Conservation (phyloP, 2,113 vertebrate genomes). For the Diadophis punctatus region DNA sequence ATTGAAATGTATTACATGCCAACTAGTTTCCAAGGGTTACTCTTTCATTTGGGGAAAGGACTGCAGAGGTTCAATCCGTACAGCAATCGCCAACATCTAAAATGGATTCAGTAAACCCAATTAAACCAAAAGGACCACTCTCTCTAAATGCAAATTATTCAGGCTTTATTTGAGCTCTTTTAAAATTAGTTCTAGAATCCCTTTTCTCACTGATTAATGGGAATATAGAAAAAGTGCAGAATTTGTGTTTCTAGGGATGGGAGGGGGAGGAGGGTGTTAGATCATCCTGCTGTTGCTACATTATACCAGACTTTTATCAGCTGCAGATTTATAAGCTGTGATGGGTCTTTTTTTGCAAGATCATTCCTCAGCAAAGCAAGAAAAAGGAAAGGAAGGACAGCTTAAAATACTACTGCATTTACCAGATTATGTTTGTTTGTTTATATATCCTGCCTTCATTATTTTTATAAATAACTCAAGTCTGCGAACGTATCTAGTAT, state of each 20-base stretch:
- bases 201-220: slow-evolving; percentile 47
- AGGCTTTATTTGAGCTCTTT: slow-evolving; percentile 51
- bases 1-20: slow-evolving; percentile 52
- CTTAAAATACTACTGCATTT: not conserved
- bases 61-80: slow-evolving; percentile 46
- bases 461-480: not conserved
- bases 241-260: slow-evolving; percentile 25
- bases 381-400: not conserved
- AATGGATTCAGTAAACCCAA: slow-evolving; percentile 53
- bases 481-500: not conserved
- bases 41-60: slow-evolving; percentile 58
- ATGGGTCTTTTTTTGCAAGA: not conserved
- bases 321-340: slow-evolving; percentile 39
- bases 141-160: slow-evolving; percentile 60
- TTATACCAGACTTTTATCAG: slow-evolving; percentile 45
- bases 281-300: slow-evolving; percentile 48
- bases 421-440: not conserved
- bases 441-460: not conserved
- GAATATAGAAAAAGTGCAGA: slow-evolving; percentile 43
- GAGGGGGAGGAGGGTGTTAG: slow-evolving; percentile 34
- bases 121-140: slow-evolving; percentile 58
- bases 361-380: not conserved
- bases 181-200: slow-evolving; percentile 42
- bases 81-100: slow-evolving; percentile 54
- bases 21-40: slow-evolving; percentile 60